These are phyloP conservation scores for Drosophila sordidapex DNA, from an alignment of 2,888 invertebrate species.

Conservation along the genomic window DNA sequence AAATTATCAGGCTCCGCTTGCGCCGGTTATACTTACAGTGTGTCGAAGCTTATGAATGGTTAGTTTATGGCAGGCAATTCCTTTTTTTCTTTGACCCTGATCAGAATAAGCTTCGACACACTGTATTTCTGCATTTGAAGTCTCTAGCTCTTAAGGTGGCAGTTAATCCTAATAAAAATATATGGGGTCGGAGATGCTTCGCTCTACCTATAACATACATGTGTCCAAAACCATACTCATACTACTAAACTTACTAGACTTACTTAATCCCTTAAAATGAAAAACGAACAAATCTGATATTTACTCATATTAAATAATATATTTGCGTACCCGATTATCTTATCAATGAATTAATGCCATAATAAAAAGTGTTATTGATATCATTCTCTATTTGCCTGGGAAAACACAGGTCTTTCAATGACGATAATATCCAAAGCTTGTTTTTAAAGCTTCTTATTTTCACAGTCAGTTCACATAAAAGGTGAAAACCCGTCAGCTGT, in stretches of 20 bases:
- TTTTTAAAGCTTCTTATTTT: conserved; percentile 11
- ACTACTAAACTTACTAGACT: too few relatives aligned
- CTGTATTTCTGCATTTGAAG: too few relatives aligned
- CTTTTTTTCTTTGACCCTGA: too few relatives aligned
- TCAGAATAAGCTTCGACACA: too few relatives aligned
- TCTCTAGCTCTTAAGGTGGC: background rate
- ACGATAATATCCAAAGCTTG: conserved; percentile 16
- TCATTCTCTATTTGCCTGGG: background rate
- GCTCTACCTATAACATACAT: background rate
- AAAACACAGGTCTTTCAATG: background rate
- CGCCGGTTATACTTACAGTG: too few relatives aligned
- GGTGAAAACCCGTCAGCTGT: conserved; percentile 23
- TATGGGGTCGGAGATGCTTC: too few relatives aligned
- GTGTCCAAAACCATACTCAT: too few relatives aligned
- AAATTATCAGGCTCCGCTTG: too few relatives aligned
- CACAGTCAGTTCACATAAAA: conserved; percentile 34
- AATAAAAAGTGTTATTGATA: background rate
- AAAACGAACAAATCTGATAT: background rate
- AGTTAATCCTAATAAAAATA: too few relatives aligned
- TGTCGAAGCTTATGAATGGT: too few relatives aligned
- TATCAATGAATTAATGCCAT: background rate
- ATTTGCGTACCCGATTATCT: background rate
- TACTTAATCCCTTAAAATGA: background rate
- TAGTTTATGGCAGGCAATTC: too few relatives aligned
- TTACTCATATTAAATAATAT: background rate